Percentiles rank a stretch among this genome's conserved stretches.
Evolutionary conservation across 2,888 invertebrate genomes (phyloP).

Genomic region (Noctuana brunneofusca): DNA sequence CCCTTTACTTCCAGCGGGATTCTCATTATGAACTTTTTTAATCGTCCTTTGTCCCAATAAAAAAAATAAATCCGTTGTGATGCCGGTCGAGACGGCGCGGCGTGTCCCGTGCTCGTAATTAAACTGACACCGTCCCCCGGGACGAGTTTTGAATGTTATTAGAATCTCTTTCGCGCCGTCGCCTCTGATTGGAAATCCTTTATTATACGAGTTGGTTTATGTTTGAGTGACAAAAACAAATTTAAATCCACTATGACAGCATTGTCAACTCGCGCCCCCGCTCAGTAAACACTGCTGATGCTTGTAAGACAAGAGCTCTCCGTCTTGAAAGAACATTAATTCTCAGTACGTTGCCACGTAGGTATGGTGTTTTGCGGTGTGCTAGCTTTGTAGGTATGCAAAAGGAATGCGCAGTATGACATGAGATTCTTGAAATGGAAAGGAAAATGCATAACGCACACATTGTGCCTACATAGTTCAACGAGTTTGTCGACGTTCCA

Average conservation of each 20-base stretch:
- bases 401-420: conserved; percentile 23
- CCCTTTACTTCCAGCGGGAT: conserved; percentile 69
- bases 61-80: conserved; percentile 76
- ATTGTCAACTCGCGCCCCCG: conserved; percentile 8
- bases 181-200: conserved; percentile 74
- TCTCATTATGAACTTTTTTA: conserved; percentile 82
- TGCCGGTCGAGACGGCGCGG: conserved; percentile 62
- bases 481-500: conserved; percentile 59
- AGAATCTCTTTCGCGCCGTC: conserved; percentile 78
- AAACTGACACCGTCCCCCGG: conserved; percentile 77
- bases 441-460: conserved; percentile 34
- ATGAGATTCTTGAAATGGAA: conserved; percentile 27
- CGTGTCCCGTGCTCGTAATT: conserved; percentile 69
- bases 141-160: conserved; percentile 82
- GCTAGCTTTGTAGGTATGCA: neutral
- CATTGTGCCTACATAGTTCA: conserved; percentile 42
- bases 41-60: conserved; percentile 77
- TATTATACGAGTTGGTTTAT: conserved; percentile 39
- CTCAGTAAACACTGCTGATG: neutral
- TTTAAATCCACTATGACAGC: conserved; percentile 32
- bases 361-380: neutral
- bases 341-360: neutral
- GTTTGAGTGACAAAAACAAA: conserved; percentile 31
- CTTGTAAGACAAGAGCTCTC: conserved; percentile 15
- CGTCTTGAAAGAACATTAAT: neutral